Percentiles rank a stretch among this genome's conserved stretches.
These are phyloP conservation scores for Drosophila azteca DNA, from an alignment of 1,140 invertebrate species.

Conservation along the genomic window DNA sequence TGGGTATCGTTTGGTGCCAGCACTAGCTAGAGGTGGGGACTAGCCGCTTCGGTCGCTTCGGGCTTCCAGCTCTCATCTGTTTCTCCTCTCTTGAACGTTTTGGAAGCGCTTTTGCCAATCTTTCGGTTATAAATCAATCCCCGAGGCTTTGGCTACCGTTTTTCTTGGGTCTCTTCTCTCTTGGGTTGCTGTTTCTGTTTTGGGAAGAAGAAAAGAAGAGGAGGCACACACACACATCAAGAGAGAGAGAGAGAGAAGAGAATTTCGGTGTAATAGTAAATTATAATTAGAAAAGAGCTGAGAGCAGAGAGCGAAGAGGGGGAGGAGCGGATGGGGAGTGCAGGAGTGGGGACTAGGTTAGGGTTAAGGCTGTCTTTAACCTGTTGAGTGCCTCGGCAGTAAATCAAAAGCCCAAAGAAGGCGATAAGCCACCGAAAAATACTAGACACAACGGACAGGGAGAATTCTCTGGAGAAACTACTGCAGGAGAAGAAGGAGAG, in stretches of 20 bases:
- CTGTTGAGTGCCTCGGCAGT: constrained; percentile 64
- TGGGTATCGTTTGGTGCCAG: neutral
- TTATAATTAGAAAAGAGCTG: constrained; percentile 53
- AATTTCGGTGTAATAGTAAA: constrained; percentile 54
- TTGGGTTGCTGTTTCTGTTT: constrained; percentile 3
- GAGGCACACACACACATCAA: neutral
- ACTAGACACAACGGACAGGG: constrained; percentile 46
- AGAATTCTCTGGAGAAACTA: constrained; percentile 1
- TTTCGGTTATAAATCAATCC: constrained; percentile 76
- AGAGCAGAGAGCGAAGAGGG: neutral
- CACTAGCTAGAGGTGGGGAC: neutral
- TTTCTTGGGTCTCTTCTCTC: constrained; percentile 34
- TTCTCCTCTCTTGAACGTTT: constrained; percentile 16
- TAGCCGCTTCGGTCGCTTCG: constrained; percentile 17
- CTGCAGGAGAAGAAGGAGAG: constrained; percentile 2
- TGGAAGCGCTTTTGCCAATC: constrained; percentile 52
- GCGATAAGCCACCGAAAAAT: constrained; percentile 75
- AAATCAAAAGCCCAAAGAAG: constrained; percentile 74
- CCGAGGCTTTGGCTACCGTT: constrained; percentile 68
- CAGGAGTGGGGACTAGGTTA: constrained; percentile 4
- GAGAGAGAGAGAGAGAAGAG: neutral
- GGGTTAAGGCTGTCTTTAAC: constrained; percentile 42
- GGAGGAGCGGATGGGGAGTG: no score
- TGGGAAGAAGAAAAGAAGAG: neutral
- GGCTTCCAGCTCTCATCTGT: constrained; percentile 37